Percentiles rank a stretch among this genome's conserved stretches.
phyloP scores from a whole-genome alignment of 2,797 vertebrate genomes.

The Amblyraja radiata region DNA sequence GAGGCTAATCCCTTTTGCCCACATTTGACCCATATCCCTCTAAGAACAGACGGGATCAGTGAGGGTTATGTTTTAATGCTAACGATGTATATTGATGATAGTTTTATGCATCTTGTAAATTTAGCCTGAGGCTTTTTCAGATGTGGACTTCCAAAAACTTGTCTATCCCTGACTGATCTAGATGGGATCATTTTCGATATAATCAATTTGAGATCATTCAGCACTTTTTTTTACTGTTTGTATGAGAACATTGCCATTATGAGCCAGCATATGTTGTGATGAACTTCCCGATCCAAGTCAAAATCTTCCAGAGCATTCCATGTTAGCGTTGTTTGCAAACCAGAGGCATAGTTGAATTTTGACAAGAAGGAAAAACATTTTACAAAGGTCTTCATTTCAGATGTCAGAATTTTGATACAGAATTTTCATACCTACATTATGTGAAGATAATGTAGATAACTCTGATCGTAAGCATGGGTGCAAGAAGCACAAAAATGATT shows the following conservation, averaged over 20 bases:
- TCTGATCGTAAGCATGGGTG: not conserved
- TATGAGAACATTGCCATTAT: not conserved
- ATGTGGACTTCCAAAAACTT: not conserved
- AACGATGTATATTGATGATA: not conserved
- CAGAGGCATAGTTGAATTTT: not conserved
- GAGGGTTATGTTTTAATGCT: not conserved
- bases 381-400: not conserved
- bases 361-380: not conserved
- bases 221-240: not conserved
- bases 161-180: not conserved
- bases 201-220: not conserved
- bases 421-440: not conserved
- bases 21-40: not conserved
- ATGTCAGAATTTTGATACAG: not conserved
- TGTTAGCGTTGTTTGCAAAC: not conserved
- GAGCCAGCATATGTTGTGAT: not conserved
- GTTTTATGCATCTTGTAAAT: not conserved
- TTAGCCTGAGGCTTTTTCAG: not conserved
- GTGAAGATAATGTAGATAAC: not conserved
- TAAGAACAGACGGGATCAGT: not conserved
- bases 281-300: not conserved
- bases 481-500: not conserved
- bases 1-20: no score
- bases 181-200: not conserved
- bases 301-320: not conserved